Evolutionary conservation across 2,113 vertebrate genomes (phyloP).

Genomic region (Peromyscus maniculatus): DNA sequence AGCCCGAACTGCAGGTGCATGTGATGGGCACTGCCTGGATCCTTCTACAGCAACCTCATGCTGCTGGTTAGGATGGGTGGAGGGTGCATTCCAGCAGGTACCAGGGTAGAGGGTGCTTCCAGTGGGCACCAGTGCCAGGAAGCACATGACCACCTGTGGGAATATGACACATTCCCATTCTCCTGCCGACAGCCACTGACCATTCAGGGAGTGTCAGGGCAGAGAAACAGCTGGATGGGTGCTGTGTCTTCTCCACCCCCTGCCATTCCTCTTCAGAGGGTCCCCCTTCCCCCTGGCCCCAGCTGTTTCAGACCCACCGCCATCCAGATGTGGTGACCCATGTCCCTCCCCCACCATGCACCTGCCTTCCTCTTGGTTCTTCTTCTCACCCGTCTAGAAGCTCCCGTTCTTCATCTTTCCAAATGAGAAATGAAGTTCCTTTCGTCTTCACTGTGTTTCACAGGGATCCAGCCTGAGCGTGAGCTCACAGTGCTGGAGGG

Average conservation of each 20-base stretch:
- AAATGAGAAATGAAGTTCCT: not conserved
- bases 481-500: too few relatives aligned
- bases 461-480: not conserved
- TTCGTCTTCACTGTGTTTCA: not conserved
- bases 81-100: too few relatives aligned
- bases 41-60: not conserved
- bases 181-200: too few relatives aligned
- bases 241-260: not conserved
- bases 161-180: not conserved
- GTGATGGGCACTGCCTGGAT: not conserved
- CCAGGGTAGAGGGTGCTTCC: too few relatives aligned
- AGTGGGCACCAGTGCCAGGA: not conserved
- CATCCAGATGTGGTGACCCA: too few relatives aligned
- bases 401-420: not conserved
- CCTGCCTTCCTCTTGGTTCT: not conserved
- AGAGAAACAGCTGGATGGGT: rapidly evolving
- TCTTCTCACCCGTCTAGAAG: not conserved
- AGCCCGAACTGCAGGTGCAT: rapidly evolving
- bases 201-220: not conserved
- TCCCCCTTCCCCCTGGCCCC: not conserved
- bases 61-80: not conserved
- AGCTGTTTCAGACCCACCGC: not conserved
- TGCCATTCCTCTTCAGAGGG: not conserved
- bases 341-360: rapidly evolving
- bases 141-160: rapidly evolving